Base-by-base conservation (phyloP, 2,888 invertebrate species). In the Orchestes rusci region DNA sequence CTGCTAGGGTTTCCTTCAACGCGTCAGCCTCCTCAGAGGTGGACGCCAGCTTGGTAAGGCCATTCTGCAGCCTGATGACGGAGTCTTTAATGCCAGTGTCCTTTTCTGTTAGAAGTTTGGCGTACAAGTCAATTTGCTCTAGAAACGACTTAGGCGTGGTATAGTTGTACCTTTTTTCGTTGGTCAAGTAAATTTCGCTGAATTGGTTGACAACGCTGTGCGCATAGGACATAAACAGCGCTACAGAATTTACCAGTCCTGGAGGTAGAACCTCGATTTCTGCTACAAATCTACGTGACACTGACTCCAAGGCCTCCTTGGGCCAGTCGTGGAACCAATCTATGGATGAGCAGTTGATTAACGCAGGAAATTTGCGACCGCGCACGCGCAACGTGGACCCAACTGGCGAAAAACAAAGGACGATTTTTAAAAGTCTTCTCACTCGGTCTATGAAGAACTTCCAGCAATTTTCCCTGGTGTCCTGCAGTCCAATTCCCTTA, bases 251-350 rank as follows among this genome's bases (percentile, higher is more conserved):
- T 0, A 79, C 72, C 4, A 85, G 63, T 3, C 70, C 58, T 15
- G 54, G 83, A 55, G 84, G 81, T 42, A 94, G 68, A 8, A 81
- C 74, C 47, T 82, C 78, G 12, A 89, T 80, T 64, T 88, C 84
- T 4, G 80, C 71, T 20, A 93, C 72, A 66, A 95, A 95, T 48
- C 85, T 73, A 53, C 74, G 75, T 8, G 93, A 91, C 1, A 96
- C 95, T 23, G 92, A 92, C 51, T 84, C 77, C 58, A 96, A 70
- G 19, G 95, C 95, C 62, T 92, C 86, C 60, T 79, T 77, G 0
- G 95, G 95, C 95, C 95, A 96, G 62, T 93, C 90, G 65, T 95
- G 93, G 70, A 95, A 95, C 94, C 95, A 95, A 68, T 95, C 84
- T 53, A 95, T 93, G 12, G 88, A 80, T 0, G 93, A 90, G 63